Percentiles rank a stretch among this genome's conserved stretches.
phyloP scores from a whole-genome alignment of 2,113 vertebrate species.

The Salvator merianae region DNA sequence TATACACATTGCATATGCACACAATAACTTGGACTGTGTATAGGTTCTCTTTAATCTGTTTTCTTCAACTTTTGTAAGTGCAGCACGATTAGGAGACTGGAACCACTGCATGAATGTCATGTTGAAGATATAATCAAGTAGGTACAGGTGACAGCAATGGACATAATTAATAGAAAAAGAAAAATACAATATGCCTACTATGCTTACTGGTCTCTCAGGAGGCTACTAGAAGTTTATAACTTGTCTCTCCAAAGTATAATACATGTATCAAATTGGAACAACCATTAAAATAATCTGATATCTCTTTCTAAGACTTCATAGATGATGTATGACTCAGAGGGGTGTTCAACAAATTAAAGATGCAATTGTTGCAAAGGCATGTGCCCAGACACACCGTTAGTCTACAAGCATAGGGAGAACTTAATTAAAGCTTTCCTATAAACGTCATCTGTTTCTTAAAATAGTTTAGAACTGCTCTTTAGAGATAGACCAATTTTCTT shows the following conservation, averaged over 20 bases:
- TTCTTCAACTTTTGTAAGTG: no score
- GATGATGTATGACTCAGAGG: conserved; percentile 26
- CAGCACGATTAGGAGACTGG: no score
- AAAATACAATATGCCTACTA: rapidly evolving
- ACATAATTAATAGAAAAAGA: not conserved
- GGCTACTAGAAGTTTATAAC: not conserved
- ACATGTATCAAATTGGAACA: conserved; percentile 15
- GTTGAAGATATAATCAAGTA: not conserved
- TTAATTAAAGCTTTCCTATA: conserved; percentile 36
- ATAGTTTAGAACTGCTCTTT: conserved; percentile 27
- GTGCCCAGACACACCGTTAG: not conserved
- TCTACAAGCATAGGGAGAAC: conserved; percentile 2
- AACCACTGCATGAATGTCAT: no score
- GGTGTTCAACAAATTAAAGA: conserved; percentile 14
- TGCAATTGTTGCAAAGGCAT: conserved; percentile 20
- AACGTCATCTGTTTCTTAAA: conserved; percentile 8
- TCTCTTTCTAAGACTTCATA: not conserved
- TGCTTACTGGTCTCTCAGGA: not conserved
- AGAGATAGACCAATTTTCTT: not conserved
- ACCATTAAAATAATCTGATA: conserved; percentile 22
- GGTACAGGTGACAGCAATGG: rapidly evolving
- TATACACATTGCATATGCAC: no score
- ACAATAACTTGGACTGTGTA: no score
- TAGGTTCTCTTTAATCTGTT: no score
- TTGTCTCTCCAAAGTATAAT: not conserved